Evolutionary conservation across 2,888 invertebrate genomes (phyloP).

Genomic region (Oligia latruncula): DNA sequence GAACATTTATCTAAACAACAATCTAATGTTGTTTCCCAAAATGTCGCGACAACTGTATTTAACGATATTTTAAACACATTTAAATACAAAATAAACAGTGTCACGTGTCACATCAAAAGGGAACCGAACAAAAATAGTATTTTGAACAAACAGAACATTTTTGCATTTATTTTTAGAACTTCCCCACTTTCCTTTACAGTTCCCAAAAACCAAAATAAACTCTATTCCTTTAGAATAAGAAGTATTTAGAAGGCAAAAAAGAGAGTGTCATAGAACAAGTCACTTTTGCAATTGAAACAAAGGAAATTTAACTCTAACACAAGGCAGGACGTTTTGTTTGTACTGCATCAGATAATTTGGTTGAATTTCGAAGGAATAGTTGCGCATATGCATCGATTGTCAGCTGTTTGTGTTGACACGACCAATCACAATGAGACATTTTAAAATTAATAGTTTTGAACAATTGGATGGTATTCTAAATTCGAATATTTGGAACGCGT

Average conservation of each 20-base stretch:
- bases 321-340: neutral
- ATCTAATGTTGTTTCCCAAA: conserved; percentile 61
- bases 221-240: conserved; percentile 14
- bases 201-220: conserved; percentile 30
- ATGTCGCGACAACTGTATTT: conserved; percentile 65
- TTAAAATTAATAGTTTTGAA: conserved; percentile 57
- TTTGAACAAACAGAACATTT: conserved; percentile 70
- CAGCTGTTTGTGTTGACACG: conserved; percentile 69
- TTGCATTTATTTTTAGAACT: conserved; percentile 63
- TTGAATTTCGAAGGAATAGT: conserved; percentile 58
- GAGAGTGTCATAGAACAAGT: neutral
- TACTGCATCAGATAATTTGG: neutral
- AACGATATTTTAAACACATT: conserved; percentile 73
- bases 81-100: conserved; percentile 72
- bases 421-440: conserved; percentile 59
- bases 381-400: conserved; percentile 62
- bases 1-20: conserved; percentile 37
- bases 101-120: conserved; percentile 78
- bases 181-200: neutral
- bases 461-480: conserved; percentile 34
- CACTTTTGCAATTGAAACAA: neutral
- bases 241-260: neutral
- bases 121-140: conserved; percentile 70
- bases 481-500: conserved; percentile 47
- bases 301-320: conserved; percentile 32